Conservation (phyloP, 1,140 invertebrate species). For the Lepidotrigona ventralis region DNA sequence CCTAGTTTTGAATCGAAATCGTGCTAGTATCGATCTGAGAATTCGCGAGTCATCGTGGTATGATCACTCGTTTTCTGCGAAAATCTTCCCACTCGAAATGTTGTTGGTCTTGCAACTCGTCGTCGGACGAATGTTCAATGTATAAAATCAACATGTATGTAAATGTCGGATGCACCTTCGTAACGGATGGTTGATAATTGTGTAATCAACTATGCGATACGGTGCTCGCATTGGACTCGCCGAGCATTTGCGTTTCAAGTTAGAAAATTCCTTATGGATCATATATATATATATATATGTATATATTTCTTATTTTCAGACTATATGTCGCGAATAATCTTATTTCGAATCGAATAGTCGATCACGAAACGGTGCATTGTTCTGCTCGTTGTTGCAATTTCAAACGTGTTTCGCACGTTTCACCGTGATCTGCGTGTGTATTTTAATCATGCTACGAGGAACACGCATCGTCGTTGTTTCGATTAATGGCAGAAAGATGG, state of each 20-base stretch:
- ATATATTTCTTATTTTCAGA: too few relatives aligned
- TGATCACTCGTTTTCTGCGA: background rate
- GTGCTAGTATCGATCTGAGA: background rate
- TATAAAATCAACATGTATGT: background rate
- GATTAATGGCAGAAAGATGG: background rate
- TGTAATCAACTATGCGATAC: conserved; percentile 2
- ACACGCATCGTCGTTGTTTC: background rate
- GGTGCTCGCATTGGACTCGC: too few relatives aligned
- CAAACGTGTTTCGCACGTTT: background rate
- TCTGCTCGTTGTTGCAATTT: background rate
- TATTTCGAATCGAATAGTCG: too few relatives aligned
- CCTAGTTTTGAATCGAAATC: background rate
- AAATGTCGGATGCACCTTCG: background rate
- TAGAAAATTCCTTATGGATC: background rate
- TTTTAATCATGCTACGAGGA: background rate
- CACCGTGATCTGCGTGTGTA: background rate
- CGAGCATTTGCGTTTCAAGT: background rate
- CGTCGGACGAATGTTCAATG: background rate
- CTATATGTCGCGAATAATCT: too few relatives aligned
- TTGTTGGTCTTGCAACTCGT: background rate
- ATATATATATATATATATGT: too few relatives aligned
- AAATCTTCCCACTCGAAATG: background rate
- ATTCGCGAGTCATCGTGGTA: too few relatives aligned
- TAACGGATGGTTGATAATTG: background rate
- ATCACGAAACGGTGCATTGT: background rate